Base-by-base conservation (phyloP, 2,113 vertebrate genomes). In the Dipodomys merriami region DNA sequence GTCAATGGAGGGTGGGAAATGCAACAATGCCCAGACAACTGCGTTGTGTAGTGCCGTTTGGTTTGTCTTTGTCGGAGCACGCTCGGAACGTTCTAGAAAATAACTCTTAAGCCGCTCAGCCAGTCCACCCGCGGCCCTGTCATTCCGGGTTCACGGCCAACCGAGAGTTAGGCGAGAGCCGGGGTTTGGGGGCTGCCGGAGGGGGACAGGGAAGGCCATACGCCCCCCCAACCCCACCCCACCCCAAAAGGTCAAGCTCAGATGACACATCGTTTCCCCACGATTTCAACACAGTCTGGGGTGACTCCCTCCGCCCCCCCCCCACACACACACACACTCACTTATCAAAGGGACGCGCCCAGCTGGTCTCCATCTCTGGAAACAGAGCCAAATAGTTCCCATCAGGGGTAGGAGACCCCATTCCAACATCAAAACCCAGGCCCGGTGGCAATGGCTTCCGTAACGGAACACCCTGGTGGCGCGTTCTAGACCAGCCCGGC, bases 81-180 rank as follows among this genome's bases (percentile, higher is more conserved):
- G 67, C 81, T 65, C 86, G 72, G 44, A 86, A 90, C 69, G 57
- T 19, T n/a, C 69, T 72, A 72, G 95, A 79, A 72, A 91, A 90
- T 88, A 12, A 53, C 49, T 53, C 49, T 80, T 79, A 3, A 39
- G 84, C 1, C 85, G 65, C 9, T 53, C 53, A 53, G 35, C 62
- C 79, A 91, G 82, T 85, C 90, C 91, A 79, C 93, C 92, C 84
- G 83, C 87, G 84, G 88, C 87, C 90, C 86, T 80, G n/a, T 90
- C 81, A 76, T 35, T 82, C 92, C 49, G 78, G 2, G 18, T 20
- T 94, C 91, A 86, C 15, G 88, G 87, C 84, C 78, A 88, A 67
- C 81, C 87, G 80, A 35, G 22, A 72, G 72, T 87, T 87, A 73
- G 71, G 53, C 76, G 72, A 19, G 44, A 89, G 74, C 65, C 90